Evolutionary conservation across 2,797 vertebrate species (phyloP), one percentile per base, ranked within the genome.

Genomic region (Thunnus albacares): DNA sequence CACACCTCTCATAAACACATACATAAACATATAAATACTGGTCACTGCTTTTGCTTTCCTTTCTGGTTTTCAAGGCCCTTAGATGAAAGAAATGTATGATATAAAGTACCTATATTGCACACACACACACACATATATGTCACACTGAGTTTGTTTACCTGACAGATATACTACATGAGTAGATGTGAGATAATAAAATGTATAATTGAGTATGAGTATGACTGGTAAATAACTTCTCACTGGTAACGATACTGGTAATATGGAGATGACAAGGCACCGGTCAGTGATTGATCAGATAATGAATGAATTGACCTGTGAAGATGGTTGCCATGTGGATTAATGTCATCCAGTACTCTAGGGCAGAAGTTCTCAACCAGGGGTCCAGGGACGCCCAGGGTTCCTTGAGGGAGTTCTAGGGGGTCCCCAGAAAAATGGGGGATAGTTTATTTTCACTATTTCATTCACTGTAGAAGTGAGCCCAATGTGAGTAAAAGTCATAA

Each of bases 271-370:
- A 62, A 52, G 51, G 52, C 67, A 45, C 67, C 59, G 72, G 69
- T 81, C 78, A 68, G 24, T 64, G 61, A 81, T 85, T 82, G 67
- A 84, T 88, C 72, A 81, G 35, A 80, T 87, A 73, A 83, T 66
- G n/a, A 80, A 77, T 74, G 59, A 70, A 35, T 28, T 87, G 83
- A 89, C 84, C 75, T 53, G 20, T 83, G 67, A 72, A 76, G 62
- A 80, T 62, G 81, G 61, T 81, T 76, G 62, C 53, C 64, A 41
- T 45, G 64, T 80, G 81, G 60, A 84, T 76, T 88, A 83, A 89
- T 89, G 81, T 77, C 80, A 79, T 66, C 59, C 69, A 33, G 14
- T 77, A 30, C 75, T 82, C 71, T 66, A 28, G 63, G 75, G 71
- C 41, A 33, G 30, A 7, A 1, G 30, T 33, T 33, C 30, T 33